These are phyloP conservation scores for Barnardius zonarius DNA, from an alignment of 2,113 vertebrate genomes.

Conservation along the genomic window DNA sequence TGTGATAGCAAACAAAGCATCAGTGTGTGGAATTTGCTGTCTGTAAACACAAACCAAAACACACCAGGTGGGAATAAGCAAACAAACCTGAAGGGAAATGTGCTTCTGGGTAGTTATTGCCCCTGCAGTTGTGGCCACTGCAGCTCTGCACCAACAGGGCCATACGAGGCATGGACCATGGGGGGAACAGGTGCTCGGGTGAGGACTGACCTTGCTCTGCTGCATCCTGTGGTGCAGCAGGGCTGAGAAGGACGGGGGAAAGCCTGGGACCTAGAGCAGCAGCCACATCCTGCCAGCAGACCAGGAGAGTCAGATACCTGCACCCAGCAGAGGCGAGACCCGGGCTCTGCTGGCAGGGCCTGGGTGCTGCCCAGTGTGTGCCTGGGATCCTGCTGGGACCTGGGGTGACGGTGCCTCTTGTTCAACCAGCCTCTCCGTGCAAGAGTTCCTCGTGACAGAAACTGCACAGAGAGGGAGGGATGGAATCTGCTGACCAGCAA, in stretches of 20 bases:
- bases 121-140: neutral
- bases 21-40: neutral
- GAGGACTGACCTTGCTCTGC: neutral
- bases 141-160: fast-evolving
- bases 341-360: neutral
- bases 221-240: fast-evolving
- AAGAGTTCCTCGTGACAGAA: neutral
- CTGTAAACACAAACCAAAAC: conserved; percentile 5
- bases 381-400: neutral
- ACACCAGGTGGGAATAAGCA: neutral
- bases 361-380: neutral
- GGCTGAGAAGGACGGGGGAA: neutral
- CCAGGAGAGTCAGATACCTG: fast-evolving
- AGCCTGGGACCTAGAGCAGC: neutral
- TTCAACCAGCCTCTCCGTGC: neutral
- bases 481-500: neutral
- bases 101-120: neutral
- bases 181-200: fast-evolving
- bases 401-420: fast-evolving
- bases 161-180: fast-evolving
- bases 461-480: neutral
- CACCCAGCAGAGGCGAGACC: neutral
- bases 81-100: neutral
- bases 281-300: fast-evolving
- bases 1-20: neutral